Conservation (phyloP, 2,113 vertebrate species). For the Myotis yumanensis region DNA sequence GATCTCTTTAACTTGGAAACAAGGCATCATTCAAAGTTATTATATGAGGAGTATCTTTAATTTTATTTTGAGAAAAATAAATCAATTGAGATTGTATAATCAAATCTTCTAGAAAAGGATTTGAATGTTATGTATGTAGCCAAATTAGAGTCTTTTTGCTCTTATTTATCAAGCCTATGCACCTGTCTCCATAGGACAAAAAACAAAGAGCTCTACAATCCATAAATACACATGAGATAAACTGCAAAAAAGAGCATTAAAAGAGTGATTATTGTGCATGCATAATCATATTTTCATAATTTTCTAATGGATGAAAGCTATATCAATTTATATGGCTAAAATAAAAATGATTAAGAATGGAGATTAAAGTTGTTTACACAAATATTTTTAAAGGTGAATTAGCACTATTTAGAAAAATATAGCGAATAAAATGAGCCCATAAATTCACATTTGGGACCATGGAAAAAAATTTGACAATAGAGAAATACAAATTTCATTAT, state of each 20-base stretch:
- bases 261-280: background rate
- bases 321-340: background rate
- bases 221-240: background rate
- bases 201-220: background rate
- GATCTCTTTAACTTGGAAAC: background rate
- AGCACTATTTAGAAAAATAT: background rate
- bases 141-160: background rate
- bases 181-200: background rate
- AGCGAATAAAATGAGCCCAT: background rate
- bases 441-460: background rate
- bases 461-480: background rate
- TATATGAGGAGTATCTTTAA: background rate
- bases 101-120: constrained; percentile 1
- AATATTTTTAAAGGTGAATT: background rate
- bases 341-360: background rate
- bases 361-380: background rate
- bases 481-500: background rate
- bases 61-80: background rate
- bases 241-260: background rate
- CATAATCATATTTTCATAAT: constrained; percentile 15
- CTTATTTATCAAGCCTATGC: background rate
- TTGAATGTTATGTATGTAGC: background rate
- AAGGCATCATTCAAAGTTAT: background rate
- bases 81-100: background rate
- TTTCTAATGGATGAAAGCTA: background rate